Evolutionary conservation across 2,888 invertebrate genomes (phyloP).

Genomic region (Scotopteryx bipunctaria): DNA sequence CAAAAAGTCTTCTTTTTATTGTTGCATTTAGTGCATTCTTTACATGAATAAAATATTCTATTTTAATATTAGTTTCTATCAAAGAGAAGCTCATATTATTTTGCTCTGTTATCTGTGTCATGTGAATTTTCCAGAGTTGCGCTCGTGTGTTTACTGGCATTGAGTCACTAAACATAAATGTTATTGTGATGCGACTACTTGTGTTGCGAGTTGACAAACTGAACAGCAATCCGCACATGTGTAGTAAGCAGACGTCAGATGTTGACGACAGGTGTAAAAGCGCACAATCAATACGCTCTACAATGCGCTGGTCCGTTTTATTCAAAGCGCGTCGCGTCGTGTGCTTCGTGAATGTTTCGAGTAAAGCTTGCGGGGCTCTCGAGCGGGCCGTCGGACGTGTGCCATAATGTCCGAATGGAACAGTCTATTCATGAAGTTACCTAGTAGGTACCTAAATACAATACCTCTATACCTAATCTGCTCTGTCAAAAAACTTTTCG

Average conservation of each 20-base stretch:
- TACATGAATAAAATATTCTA: neutral
- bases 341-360: conserved; percentile 7
- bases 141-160: neutral
- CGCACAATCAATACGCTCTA: neutral
- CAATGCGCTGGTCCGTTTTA: neutral
- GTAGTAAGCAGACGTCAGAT: conserved; percentile 15
- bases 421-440: neutral
- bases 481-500: no score
- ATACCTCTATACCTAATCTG: no score
- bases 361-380: conserved; percentile 3
- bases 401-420: conserved; percentile 4
- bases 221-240: conserved; percentile 11
- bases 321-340: neutral
- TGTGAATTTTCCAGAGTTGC: no score
- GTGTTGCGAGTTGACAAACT: conserved; percentile 3
- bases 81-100: neutral
- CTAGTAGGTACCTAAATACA: no score
- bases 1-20: no score
- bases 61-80: no score
- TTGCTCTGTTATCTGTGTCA: neutral
- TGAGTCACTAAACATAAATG: conserved; percentile 4
- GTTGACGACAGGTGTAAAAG: no score
- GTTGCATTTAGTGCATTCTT: no score
- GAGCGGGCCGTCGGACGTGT: neutral
- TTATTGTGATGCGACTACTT: neutral